Conservation (phyloP, 2,113 vertebrate genomes). For the Carassius auratus region DNA sequence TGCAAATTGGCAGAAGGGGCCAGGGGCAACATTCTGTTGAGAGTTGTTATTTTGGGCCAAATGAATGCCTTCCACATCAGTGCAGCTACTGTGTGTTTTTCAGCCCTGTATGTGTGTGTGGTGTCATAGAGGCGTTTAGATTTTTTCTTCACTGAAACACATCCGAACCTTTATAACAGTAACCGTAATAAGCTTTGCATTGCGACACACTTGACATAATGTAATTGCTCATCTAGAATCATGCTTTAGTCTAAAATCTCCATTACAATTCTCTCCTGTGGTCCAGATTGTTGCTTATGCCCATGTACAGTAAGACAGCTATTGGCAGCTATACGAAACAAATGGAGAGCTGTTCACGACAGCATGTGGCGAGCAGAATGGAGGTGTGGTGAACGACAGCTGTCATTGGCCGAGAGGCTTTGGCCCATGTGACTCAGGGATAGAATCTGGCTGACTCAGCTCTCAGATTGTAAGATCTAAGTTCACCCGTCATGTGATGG, state of each 20-base stretch:
- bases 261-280: background rate
- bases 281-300: slow-evolving; percentile 38
- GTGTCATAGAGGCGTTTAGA: slow-evolving; percentile 19
- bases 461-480: slow-evolving; percentile 18
- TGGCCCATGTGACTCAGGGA: slow-evolving; percentile 33
- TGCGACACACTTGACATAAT: background rate
- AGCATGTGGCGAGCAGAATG: slow-evolving; percentile 52
- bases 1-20: slow-evolving; percentile 50
- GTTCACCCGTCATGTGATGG: background rate
- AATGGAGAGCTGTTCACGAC: slow-evolving; percentile 45
- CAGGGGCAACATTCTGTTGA: slow-evolving; percentile 56
- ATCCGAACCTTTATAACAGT: background rate
- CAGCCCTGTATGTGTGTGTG: slow-evolving; percentile 7
- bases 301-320: slow-evolving; percentile 34
- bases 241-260: background rate
- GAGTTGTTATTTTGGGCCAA: slow-evolving; percentile 57
- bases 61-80: slow-evolving; percentile 54
- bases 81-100: slow-evolving; percentile 42
- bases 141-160: slow-evolving; percentile 33
- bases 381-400: slow-evolving; percentile 49
- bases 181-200: background rate
- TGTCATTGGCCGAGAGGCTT: slow-evolving; percentile 52
- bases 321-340: slow-evolving; percentile 32
- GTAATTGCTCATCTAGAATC: background rate
- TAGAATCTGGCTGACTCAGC: slow-evolving; percentile 44